Evolutionary conservation across 2,888 invertebrate genomes (phyloP).

Genomic region (Scaeva pyrastri): DNA sequence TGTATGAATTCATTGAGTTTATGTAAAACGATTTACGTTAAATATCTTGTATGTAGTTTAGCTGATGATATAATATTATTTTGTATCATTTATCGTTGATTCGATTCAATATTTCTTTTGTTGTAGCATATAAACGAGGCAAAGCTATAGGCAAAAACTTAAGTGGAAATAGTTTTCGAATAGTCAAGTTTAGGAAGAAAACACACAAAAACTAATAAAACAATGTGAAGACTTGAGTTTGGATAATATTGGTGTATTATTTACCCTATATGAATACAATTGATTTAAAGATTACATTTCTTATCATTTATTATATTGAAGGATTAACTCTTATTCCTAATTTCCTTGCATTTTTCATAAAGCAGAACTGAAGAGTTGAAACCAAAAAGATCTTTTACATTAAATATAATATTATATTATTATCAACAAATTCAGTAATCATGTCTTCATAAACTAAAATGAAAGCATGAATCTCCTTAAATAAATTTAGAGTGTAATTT

Average conservation of each 20-base stretch:
- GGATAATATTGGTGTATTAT: background rate
- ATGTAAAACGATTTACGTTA: conserved; percentile 71
- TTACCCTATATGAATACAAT: conserved; percentile 38
- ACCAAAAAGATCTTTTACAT: too few relatives aligned
- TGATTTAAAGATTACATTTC: too few relatives aligned
- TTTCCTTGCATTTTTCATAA: too few relatives aligned
- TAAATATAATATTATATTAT: too few relatives aligned
- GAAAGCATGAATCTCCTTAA: too few relatives aligned
- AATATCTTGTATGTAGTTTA: conserved; percentile 48
- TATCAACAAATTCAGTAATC: too few relatives aligned
- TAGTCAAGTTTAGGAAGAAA: background rate
- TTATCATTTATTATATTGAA: too few relatives aligned
- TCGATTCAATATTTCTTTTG: conserved; percentile 29
- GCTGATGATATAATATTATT: conserved; percentile 3
- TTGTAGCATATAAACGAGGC: conserved; percentile 22
- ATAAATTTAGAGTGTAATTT: too few relatives aligned
- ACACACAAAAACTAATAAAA: background rate
- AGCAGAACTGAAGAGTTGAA: too few relatives aligned
- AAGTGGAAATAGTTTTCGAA: conserved; percentile 14
- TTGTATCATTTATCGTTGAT: conserved; percentile 8
- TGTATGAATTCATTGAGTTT: conserved; percentile 66
- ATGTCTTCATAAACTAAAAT: too few relatives aligned
- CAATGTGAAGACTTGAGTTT: background rate
- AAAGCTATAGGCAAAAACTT: background rate
- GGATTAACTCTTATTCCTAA: too few relatives aligned